phyloP scores from a whole-genome alignment of 2,113 vertebrate species.

The Phalacrocorax aristotelis region DNA sequence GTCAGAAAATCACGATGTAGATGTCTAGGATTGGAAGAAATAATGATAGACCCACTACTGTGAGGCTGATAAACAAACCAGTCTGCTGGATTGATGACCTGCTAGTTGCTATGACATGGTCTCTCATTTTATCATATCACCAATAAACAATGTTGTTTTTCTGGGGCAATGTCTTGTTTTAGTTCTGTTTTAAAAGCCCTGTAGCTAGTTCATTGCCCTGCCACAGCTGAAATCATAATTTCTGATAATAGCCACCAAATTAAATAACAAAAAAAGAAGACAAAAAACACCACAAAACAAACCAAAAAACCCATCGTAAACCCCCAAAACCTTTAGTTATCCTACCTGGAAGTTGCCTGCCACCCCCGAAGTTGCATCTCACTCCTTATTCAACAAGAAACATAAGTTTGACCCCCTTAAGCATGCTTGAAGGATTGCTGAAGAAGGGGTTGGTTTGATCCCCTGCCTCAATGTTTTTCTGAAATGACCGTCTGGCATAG shows the following conservation, averaged over 20 bases:
- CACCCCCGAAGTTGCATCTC: not conserved
- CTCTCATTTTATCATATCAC: not conserved
- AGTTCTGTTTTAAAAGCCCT: not conserved
- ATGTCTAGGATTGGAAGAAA: not conserved
- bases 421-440: not conserved
- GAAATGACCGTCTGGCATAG: not conserved
- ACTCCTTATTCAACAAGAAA: not conserved
- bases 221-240: not conserved
- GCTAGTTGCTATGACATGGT: not conserved
- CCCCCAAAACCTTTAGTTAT: not conserved
- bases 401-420: not conserved
- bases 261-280: not conserved
- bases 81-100: not conserved
- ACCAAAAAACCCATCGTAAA: fast-evolving
- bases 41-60: not conserved
- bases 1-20: not conserved
- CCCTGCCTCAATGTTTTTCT: not conserved
- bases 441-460: not conserved
- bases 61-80: not conserved
- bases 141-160: not conserved
- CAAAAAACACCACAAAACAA: fast-evolving
- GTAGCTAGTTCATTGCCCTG: not conserved
- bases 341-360: not conserved
- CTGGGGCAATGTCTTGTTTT: not conserved
- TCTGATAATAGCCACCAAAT: not conserved